Conservation (phyloP, 2,797 vertebrate species). For the Morus bassanus region DNA sequence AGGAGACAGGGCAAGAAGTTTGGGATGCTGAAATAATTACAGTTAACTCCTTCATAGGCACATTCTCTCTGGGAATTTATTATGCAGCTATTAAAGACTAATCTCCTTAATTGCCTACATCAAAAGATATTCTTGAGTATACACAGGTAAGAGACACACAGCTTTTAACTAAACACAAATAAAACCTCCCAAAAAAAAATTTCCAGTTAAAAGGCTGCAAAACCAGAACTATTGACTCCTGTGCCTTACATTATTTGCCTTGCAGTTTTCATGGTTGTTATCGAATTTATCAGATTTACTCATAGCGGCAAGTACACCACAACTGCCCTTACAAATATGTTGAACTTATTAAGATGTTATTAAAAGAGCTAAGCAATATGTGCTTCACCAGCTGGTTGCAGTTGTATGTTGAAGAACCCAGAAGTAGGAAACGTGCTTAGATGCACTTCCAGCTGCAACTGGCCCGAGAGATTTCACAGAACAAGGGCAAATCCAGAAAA, state of each 20-base stretch:
- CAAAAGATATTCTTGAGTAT: neutral
- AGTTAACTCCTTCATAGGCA: neutral
- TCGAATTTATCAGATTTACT: neutral
- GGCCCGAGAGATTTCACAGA: neutral
- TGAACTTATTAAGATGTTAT: too few species aligned
- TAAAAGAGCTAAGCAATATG: fast-evolving
- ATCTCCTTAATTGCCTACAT: neutral
- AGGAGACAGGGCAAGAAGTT: too few species aligned
- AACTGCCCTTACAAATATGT: too few species aligned
- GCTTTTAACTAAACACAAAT: neutral
- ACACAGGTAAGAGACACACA: neutral
- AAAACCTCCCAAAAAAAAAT: neutral
- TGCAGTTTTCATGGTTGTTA: neutral
- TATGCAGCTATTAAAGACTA: neutral
- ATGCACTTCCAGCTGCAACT: too few species aligned
- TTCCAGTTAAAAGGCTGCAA: neutral
- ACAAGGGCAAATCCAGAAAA: neutral
- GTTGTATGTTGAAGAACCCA: neutral
- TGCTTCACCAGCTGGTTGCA: neutral
- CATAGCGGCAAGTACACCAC: neutral
- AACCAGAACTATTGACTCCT: neutral
- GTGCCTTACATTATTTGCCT: neutral
- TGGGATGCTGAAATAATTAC: neutral
- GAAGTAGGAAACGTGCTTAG: neutral
- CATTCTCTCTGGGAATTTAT: neutral